These are phyloP conservation scores for Epinotia ramella DNA, from an alignment of 2,888 invertebrate species.

Conservation along the genomic window DNA sequence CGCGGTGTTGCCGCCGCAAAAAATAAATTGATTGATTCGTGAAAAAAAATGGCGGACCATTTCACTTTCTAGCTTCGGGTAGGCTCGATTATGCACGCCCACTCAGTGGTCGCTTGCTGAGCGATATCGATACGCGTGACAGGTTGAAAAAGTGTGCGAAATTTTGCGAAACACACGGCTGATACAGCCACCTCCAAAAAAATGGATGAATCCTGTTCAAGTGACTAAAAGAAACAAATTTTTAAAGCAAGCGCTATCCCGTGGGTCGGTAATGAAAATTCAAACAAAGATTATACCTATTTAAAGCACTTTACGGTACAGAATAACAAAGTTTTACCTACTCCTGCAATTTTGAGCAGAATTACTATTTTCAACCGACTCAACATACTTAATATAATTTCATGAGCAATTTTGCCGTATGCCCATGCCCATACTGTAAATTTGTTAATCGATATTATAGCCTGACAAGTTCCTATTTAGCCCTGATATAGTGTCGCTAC, in stretches of 20 bases:
- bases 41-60: slow-evolving; percentile 67
- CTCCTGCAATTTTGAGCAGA: too few relatives aligned
- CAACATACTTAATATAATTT: background rate
- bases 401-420: background rate
- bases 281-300: too few relatives aligned
- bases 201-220: background rate
- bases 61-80: slow-evolving; percentile 67
- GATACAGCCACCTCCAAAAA: background rate
- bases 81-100: slow-evolving; percentile 72
- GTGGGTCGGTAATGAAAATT: background rate
- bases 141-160: slow-evolving; percentile 31
- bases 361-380: too few relatives aligned
- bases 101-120: slow-evolving; percentile 57
- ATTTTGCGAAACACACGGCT: background rate
- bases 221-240: background rate
- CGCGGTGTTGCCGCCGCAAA: slow-evolving; percentile 54
- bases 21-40: slow-evolving; percentile 69
- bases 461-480: too few relatives aligned
- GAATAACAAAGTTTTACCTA: too few relatives aligned
- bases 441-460: background rate
- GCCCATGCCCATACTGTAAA: background rate
- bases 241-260: background rate
- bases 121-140: slow-evolving; percentile 39
- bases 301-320: too few relatives aligned
- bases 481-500: too few relatives aligned